Base-by-base conservation (phyloP, 2,113 vertebrate species). In the Antechinus stuartii region DNA sequence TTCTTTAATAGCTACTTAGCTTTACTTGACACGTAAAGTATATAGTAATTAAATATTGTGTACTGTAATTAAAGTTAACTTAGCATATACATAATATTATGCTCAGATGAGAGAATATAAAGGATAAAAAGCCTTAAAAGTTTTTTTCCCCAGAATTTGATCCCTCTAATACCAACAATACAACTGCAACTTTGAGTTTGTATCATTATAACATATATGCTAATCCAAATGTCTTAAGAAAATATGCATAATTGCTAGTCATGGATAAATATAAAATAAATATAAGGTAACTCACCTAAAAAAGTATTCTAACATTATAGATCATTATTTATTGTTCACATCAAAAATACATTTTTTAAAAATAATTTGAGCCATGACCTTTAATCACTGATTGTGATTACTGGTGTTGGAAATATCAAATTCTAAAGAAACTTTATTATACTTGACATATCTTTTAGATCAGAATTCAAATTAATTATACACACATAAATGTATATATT, bases 271-370 rank as follows among this genome's bases (percentile, higher is more conserved):
- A 3, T 76, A n/a, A 76, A 76, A n/a, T 68, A 76, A 76, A 76
- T 76, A 76, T n/a, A 76, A 76, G 14, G 68, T 76, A 30, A 76
- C 6, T n/a, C 68, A n/a, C 30, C 3, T 9, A 57, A 95, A 57
- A 95, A 96, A 92, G 56, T 54, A 76, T 27, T 92, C 52, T 52
- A 10, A 35, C 91, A 57, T 42, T 93, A 47, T 52, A 76, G 35
- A 25, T 95, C 46, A 92, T 42, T 93, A 93, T 8, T 93, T 56
- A 92, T 94, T 91, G 47, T 47, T 94, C 7, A 93, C 54, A 54
- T 92, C 54, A 54, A 97, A 92, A 89, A 96, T 96, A 50, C 26
- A 0, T 95, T 61, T 96, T 53, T 94, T 95, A 95, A 10, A 94
- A 94, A 94, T 14, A 94, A 76, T 90, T 54, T 91, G 89, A 14